Conservation (phyloP, 2,888 invertebrate species). For the Amorpha juglandis region DNA sequence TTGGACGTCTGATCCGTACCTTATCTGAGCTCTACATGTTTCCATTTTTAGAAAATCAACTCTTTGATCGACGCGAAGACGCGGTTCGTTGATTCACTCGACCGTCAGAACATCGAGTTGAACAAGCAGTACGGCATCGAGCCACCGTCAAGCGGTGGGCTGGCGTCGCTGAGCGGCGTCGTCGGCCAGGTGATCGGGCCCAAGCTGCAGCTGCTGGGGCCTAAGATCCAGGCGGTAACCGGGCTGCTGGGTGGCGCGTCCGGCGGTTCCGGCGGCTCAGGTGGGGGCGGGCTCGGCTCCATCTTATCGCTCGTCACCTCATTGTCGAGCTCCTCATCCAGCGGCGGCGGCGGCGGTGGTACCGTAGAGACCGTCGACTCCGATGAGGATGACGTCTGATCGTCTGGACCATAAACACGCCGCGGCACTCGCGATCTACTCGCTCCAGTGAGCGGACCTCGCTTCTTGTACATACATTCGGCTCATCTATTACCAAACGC, state of each 20-base stretch:
- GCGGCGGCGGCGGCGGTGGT: constrained; percentile 61
- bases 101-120: constrained; percentile 89
- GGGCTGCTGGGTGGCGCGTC: constrained; percentile 82
- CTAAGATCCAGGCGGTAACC: constrained; percentile 85
- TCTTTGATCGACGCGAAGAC: constrained; percentile 92
- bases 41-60: constrained; percentile 89
- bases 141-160: constrained; percentile 85
- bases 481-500: background rate
- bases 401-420: constrained; percentile 34
- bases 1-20: background rate
- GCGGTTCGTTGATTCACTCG: constrained; percentile 87
- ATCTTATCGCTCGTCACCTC: constrained; percentile 77
- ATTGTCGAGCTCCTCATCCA: constrained; percentile 76
- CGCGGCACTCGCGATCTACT: constrained; percentile 20
- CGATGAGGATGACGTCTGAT: constrained; percentile 77
- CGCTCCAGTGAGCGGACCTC: background rate
- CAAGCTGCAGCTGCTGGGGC: constrained; percentile 88
- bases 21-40: constrained; percentile 7
- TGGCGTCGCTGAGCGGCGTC: constrained; percentile 85
- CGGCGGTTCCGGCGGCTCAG: constrained; percentile 78
- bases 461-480: background rate
- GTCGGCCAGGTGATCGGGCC: constrained; percentile 89
- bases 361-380: constrained; percentile 75
- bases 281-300: constrained; percentile 78
- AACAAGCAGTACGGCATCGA: constrained; percentile 90